Evolutionary conservation across 2,113 vertebrate genomes (phyloP).

Genomic region (Cyanoramphus novaezelandiae): DNA sequence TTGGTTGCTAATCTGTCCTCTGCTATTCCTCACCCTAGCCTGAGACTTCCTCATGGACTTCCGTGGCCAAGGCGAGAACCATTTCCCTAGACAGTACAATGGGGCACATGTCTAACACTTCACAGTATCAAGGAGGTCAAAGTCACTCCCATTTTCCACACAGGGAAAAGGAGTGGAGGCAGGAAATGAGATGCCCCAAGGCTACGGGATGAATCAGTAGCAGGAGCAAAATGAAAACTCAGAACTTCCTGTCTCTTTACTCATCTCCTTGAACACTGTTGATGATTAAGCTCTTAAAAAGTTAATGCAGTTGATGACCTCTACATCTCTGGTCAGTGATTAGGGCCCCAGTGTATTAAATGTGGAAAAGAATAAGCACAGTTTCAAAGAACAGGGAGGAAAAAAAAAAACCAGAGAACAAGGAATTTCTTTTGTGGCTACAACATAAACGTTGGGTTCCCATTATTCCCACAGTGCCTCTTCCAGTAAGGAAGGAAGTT

Average conservation of each 20-base stretch:
- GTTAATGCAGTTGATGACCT: constrained; percentile 46
- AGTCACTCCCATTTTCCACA: constrained; percentile 29
- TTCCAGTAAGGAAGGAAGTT: constrained; percentile 63
- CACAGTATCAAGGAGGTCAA: not conserved
- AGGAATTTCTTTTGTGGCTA: constrained; percentile 39
- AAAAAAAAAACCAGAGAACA: not conserved
- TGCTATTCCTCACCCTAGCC: not conserved
- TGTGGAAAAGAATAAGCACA: not conserved
- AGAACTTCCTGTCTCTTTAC: constrained; percentile 59
- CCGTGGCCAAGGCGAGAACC: not conserved
- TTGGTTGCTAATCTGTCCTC: not conserved
- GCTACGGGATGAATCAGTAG: constrained; percentile 49
- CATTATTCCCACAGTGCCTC: not conserved
- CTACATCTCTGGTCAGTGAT: constrained; percentile 6
- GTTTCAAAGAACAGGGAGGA: not conserved
- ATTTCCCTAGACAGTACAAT: not conserved
- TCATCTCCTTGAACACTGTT: constrained; percentile 29
- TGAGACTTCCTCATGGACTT: not conserved
- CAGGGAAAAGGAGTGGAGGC: not conserved
- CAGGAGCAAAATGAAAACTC: constrained; percentile 46
- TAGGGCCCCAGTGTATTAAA: not conserved
- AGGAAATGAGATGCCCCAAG: constrained; percentile 58
- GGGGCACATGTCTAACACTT: not conserved
- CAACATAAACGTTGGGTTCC: constrained; percentile 12
- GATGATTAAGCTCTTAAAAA: constrained; percentile 63